A percentile compares a stretch with the other conserved stretches of the same genome.
phyloP scores from a whole-genome alignment of 2,888 invertebrate genomes.

The Rhaphigaster nebulosa region DNA sequence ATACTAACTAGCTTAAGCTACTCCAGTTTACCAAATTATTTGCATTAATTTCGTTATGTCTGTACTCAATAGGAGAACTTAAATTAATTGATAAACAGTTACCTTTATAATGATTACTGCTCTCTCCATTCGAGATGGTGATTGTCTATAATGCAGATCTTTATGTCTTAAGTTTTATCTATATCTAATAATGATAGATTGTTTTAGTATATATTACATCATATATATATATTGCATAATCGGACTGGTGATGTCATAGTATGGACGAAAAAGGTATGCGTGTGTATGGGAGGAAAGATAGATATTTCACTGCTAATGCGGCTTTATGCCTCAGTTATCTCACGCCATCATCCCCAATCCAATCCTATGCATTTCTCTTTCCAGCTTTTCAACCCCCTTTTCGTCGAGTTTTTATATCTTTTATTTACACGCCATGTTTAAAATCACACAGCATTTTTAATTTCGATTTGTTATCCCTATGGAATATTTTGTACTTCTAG shows the following conservation, averaged over 20 bases:
- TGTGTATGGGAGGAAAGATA: not conserved
- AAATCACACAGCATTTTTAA: not conserved
- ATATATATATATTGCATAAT: not conserved
- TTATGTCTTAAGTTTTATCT: too few relatives aligned
- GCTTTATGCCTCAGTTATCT: not conserved
- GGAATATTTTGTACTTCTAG: not conserved
- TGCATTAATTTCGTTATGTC: too few relatives aligned
- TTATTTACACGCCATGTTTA: not conserved
- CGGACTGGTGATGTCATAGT: not conserved
- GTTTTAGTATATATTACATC: too few relatives aligned
- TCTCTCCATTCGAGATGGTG: too few relatives aligned
- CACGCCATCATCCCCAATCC: constrained; percentile 4
- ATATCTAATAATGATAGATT: too few relatives aligned
- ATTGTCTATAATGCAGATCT: too few relatives aligned
- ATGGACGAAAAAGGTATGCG: not conserved
- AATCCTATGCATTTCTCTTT: not conserved
- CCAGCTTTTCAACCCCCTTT: not conserved
- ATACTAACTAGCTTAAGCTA: too few relatives aligned
- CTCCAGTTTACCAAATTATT: too few relatives aligned
- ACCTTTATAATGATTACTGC: too few relatives aligned
- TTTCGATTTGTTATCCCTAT: not conserved
- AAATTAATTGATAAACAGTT: too few relatives aligned
- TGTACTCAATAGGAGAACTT: too few relatives aligned
- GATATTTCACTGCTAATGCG: not conserved
- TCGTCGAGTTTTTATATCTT: not conserved